Evolutionary conservation across 2,113 vertebrate species (phyloP).

Genomic region (Piprites chloris): DNA sequence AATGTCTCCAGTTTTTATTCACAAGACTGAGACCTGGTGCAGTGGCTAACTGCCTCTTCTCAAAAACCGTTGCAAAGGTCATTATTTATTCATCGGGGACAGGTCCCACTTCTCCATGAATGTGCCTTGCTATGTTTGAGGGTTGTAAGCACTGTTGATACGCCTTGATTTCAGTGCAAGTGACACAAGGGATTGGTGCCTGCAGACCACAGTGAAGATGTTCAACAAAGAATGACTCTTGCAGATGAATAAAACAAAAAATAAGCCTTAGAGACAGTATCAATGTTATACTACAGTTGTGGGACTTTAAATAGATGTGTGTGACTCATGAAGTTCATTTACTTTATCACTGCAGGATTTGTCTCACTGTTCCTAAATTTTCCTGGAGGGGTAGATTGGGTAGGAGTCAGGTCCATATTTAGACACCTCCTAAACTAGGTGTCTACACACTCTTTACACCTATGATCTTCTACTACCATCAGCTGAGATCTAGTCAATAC

Average conservation of each 20-base stretch:
- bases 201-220: not conserved
- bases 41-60: not conserved
- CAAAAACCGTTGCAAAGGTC: not conserved
- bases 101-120: not conserved
- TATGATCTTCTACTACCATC: not conserved
- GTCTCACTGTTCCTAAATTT: not conserved
- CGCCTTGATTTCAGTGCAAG: not conserved
- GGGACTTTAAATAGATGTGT: not conserved
- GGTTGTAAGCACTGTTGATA: not conserved
- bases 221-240: not conserved
- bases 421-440: not conserved
- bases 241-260: not conserved
- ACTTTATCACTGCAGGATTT: not conserved
- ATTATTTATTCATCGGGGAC: not conserved
- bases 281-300: not conserved
- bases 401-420: not conserved
- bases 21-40: not conserved
- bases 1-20: not conserved
- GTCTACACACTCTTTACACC: not conserved
- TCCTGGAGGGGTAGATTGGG: not conserved
- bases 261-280: not conserved
- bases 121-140: not conserved
- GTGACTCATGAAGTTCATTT: not conserved
- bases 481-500: not conserved
- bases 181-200: not conserved